Evolutionary conservation across 2,797 vertebrate species (phyloP).

Genomic region (Fratercula arctica): DNA sequence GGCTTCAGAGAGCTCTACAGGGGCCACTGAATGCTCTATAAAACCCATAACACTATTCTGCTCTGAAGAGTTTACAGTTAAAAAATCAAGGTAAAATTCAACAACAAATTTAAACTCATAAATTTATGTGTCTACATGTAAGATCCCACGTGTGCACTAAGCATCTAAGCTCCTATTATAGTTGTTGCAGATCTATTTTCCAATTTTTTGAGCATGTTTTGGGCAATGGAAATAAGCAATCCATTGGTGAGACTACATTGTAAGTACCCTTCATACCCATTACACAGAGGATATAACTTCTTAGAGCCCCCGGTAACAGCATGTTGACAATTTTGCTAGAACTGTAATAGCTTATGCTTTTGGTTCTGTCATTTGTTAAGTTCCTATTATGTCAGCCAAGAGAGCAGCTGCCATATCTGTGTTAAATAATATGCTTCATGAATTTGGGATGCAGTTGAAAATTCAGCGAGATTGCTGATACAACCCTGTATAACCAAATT

Average conservation of each 20-base stretch:
- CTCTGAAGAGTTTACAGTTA: not conserved
- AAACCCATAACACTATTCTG: not conserved
- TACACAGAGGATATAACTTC: not conserved
- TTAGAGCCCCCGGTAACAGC: not conserved
- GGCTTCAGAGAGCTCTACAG: not conserved
- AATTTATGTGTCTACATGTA: accelerated
- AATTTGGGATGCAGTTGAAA: not conserved
- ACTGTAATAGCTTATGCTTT: not conserved
- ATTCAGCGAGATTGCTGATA: not conserved
- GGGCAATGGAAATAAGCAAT: not conserved
- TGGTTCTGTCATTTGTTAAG: not conserved
- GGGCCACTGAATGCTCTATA: not conserved
- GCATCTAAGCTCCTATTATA: not conserved
- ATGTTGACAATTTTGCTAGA: not conserved
- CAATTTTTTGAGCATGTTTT: not conserved
- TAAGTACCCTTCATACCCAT: not conserved
- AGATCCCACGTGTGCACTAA: not conserved
- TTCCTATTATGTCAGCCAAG: not conserved
- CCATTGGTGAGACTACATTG: not conserved
- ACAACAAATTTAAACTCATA: not conserved
- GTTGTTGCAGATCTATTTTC: not conserved
- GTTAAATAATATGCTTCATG: not conserved
- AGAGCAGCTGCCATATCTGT: not conserved
- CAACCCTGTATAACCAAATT: not conserved
- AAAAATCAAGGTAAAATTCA: not conserved